A percentile compares a stretch with the other conserved stretches of the same genome.
These are phyloP conservation scores for Cylloceria caligata DNA, from an alignment of 2,888 invertebrate genomes.

Conservation along the genomic window DNA sequence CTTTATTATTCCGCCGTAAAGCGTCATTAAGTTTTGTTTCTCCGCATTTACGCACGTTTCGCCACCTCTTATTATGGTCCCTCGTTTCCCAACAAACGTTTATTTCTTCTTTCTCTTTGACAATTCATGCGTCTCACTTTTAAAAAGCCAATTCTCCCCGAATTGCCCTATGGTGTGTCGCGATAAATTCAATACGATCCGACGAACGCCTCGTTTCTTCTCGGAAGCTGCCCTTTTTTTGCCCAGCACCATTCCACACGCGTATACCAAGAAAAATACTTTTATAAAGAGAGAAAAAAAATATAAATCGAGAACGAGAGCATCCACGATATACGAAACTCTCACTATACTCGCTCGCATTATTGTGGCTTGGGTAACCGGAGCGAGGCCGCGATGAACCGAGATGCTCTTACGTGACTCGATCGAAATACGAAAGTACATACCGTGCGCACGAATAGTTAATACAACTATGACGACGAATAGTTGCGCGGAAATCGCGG, in stretches of 20 bases:
- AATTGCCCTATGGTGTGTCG: background rate
- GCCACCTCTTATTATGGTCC: no score
- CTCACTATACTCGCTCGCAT: background rate
- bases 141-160: no score
- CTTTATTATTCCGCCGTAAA: no score
- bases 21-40: no score
- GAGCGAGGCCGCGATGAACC: constrained; percentile 44
- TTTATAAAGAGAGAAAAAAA: constrained; percentile 10
- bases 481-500: constrained; percentile 1
- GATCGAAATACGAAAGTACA: background rate
- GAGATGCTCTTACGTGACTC: constrained; percentile 12
- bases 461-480: constrained; percentile 15
- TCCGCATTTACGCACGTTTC: no score
- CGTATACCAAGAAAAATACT: constrained; percentile 9
- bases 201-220: background rate
- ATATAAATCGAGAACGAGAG: constrained; percentile 32
- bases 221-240: background rate
- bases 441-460: constrained; percentile 6
- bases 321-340: constrained; percentile 3
- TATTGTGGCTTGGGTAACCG: constrained; percentile 3
- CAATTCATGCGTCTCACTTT: no score
- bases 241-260: background rate
- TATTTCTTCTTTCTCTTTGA: no score
- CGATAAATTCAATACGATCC: background rate
- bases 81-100: no score